These are phyloP conservation scores for Netelia melanura DNA, from an alignment of 2,888 invertebrate species.

Conservation along the genomic window DNA sequence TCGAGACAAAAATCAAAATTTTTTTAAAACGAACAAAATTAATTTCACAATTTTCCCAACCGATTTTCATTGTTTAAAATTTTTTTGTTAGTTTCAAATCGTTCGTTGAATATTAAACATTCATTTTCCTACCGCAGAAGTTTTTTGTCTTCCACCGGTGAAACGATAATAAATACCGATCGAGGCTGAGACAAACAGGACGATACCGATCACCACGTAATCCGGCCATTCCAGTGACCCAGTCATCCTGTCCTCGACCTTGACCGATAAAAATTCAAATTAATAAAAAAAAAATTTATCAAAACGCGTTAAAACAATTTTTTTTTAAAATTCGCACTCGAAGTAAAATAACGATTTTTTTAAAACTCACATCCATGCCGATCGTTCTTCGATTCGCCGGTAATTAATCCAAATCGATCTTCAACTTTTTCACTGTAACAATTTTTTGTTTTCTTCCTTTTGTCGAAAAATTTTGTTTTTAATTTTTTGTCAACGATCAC, in stretches of 20 bases:
- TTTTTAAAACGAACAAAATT: neutral
- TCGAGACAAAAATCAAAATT: too few relatives aligned
- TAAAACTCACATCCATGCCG: conserved; percentile 54
- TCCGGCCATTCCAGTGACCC: conserved; percentile 86
- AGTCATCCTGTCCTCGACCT: conserved; percentile 38
- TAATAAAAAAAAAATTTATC: neutral
- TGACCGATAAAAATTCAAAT: conserved; percentile 1
- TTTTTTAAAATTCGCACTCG: too few relatives aligned
- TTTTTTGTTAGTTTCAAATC: neutral
- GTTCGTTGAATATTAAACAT: too few relatives aligned
- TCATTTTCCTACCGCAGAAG: conserved; percentile 87
- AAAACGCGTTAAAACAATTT: neutral
- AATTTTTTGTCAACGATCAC: too few relatives aligned
- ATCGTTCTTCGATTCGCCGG: neutral
- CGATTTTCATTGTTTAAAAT: neutral
- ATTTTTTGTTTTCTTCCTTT: neutral
- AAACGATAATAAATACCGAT: conserved; percentile 95
- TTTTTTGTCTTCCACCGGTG: conserved; percentile 94
- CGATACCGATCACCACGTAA: conserved; percentile 90
- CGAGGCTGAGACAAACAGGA: conserved; percentile 90
- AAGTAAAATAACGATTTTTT: neutral
- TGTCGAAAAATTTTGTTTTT: neutral
- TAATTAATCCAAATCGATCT: neutral
- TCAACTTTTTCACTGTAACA: neutral
- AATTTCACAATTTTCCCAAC: neutral